Evolutionary conservation across 37 sponge, comb jelly and placozoan species (phyloP), one percentile per base, ranked within the genome.

Genomic region (Bolinopsis microptera): DNA sequence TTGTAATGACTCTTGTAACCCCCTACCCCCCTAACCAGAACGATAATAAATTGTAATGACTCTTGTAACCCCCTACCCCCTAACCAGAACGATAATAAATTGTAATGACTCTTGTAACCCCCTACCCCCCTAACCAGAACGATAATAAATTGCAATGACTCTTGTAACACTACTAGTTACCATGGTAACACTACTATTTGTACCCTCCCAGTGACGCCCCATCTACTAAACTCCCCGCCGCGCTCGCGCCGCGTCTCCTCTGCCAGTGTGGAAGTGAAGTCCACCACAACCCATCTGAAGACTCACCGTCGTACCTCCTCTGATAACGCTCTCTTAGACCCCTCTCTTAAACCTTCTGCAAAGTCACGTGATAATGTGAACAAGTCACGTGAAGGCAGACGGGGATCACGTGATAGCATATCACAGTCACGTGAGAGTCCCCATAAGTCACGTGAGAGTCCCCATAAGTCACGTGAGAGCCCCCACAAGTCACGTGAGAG

Each of bases 221-320:
- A 48, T 13, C 61, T 5, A 48, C 61, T 48, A 48, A 48, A 48
- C 61, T 48, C 61, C 9, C 61, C 61, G 61, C 13, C 13, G 61
- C 61, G 61, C 13, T 48, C 61, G 13, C 61, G 61, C 13, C 61
- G 61, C 61, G 61, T 48, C 61, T 48, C 61, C 61, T 48, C 61
- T 13, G 61, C 61, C 5, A 48, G 61, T 13, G 61, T 48, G 5
- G 61, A 48, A 48, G 61, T 48, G 61, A 13, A 5, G 13, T 13
- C 61, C 61, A 18, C 61, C 61, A 48, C 61, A 5, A 13, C 61
- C 61, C 61, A 5, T 48, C 13, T 48, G 36, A 77, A 77, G 33
- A 77, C 80, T 1, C 80, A 77, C 80, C 80, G 80, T 0, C 33
- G 80, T 1, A 77, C 80, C 3, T 13, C 33, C 80, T 77, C 80